Evolutionary conservation across 2,797 vertebrate genomes (phyloP).

Genomic region (Petrocephalus sullivani): DNA sequence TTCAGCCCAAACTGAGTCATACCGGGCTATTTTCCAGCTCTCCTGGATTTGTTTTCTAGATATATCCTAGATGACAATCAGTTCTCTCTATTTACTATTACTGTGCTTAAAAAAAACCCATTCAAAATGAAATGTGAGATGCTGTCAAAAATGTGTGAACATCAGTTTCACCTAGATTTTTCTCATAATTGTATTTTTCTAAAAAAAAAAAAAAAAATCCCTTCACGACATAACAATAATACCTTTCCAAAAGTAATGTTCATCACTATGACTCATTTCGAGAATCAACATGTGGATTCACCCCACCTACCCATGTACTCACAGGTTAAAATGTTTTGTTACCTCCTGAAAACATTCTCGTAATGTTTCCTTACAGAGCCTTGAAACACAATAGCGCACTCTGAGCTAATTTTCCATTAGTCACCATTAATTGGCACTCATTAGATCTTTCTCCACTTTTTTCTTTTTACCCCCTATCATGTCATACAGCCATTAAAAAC

Average conservation of each 20-base stretch:
- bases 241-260: not conserved
- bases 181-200: not conserved
- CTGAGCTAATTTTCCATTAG: slow-evolving; percentile 89
- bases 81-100: not conserved
- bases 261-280: not conserved
- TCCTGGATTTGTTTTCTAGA: not conserved
- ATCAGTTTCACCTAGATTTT: not conserved
- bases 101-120: not conserved
- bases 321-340: not conserved
- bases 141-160: not conserved
- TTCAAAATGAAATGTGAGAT: not conserved
- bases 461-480: slow-evolving; percentile 75
- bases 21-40: not conserved
- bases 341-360: not conserved
- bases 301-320: not conserved
- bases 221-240: not conserved
- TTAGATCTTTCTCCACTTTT: slow-evolving; percentile 92
- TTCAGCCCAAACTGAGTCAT: not conserved
- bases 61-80: not conserved
- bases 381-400: slow-evolving; percentile 73
- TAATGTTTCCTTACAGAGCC: slow-evolving; percentile 60
- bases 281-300: not conserved
- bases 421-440: slow-evolving; percentile 95
- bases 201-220: not conserved
- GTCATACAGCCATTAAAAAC: slow-evolving; percentile 81